Conservation (phyloP, 2,797 vertebrate genomes). For the Chrosomus eos region DNA sequence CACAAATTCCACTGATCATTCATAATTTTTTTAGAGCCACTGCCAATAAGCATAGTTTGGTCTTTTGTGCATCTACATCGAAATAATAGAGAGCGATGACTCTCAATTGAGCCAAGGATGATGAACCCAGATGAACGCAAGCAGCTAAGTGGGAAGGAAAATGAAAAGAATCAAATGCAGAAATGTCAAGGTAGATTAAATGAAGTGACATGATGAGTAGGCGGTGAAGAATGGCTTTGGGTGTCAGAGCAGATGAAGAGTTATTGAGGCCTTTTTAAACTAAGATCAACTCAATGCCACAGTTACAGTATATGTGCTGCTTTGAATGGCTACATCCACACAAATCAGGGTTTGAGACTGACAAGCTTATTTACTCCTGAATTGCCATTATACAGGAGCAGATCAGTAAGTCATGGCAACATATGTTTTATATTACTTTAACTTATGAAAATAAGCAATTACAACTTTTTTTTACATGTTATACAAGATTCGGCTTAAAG, state of each 20-base stretch:
- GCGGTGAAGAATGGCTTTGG: conserved; percentile 39
- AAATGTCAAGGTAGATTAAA: conserved; percentile 64
- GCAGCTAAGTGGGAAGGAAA: conserved; percentile 47
- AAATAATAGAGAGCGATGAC: conserved; percentile 26
- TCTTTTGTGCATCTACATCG: conserved; percentile 26
- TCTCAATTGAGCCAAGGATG: conserved; percentile 36
- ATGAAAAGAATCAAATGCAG: conserved; percentile 53
- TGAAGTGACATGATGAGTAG: conserved; percentile 42
- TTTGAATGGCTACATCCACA: not conserved
- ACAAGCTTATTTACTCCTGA: not conserved
- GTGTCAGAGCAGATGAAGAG: conserved; percentile 25
- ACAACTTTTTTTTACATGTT: not conserved
- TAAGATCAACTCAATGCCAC: conserved; percentile 12
- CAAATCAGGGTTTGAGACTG: not conserved
- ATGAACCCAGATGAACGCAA: conserved; percentile 40
- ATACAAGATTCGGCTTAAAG: not conserved
- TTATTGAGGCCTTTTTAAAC: conserved; percentile 16
- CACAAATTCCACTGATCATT: conserved; percentile 50
- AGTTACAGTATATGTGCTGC: conserved; percentile 13
- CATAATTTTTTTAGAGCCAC: conserved; percentile 29
- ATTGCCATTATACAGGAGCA: not conserved
- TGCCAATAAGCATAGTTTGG: conserved; percentile 40
- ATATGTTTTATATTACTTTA: not conserved
- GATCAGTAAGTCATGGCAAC: not conserved
- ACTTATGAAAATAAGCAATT: not conserved